phyloP scores from a whole-genome alignment of 2,113 vertebrate genomes.

The Piaya cayana region DNA sequence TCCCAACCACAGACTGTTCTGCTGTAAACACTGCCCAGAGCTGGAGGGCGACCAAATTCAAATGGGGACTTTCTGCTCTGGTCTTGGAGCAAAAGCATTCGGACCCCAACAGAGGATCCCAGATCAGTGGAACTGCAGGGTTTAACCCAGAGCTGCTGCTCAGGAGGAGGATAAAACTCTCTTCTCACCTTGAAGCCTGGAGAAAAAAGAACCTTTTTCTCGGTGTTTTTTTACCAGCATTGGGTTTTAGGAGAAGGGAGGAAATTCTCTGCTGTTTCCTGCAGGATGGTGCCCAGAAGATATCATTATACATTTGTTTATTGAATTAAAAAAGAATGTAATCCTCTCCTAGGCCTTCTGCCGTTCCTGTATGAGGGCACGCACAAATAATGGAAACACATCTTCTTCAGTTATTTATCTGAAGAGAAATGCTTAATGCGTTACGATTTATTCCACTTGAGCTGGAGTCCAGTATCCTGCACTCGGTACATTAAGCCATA shows the following conservation, averaged over 20 bases:
- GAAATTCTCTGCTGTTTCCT: neutral
- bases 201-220: neutral
- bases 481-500: neutral
- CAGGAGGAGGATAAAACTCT: neutral
- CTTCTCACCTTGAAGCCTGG: neutral
- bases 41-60: neutral
- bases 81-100: neutral
- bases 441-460: neutral
- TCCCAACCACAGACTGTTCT: neutral
- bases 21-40: neutral
- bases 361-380: neutral
- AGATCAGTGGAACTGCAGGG: neutral
- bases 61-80: neutral
- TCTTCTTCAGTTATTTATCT: neutral
- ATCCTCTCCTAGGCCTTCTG: slow-evolving; percentile 15
- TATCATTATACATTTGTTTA: slow-evolving; percentile 6
- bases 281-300: neutral
- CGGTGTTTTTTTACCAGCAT: neutral
- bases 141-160: neutral
- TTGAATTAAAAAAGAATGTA: slow-evolving; percentile 16
- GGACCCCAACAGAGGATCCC: neutral
- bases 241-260: neutral
- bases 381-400: slow-evolving; percentile 14
- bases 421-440: slow-evolving; percentile 29
- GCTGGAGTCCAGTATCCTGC: neutral